Conservation (phyloP, 2,113 vertebrate genomes). For the Panthera leo region DNA sequence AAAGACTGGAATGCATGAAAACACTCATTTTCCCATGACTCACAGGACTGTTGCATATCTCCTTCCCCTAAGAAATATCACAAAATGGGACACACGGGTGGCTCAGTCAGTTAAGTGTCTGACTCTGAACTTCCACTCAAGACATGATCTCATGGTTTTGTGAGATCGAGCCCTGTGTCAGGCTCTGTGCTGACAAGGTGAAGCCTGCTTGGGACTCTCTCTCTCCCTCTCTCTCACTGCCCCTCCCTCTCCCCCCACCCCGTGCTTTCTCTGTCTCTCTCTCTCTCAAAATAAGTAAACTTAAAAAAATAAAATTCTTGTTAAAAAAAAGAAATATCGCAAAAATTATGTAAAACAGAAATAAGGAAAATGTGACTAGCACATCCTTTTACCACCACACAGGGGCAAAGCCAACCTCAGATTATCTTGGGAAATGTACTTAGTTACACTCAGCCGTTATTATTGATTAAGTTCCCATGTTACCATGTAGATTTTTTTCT, state of each 20-base stretch:
- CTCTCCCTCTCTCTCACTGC: too few relatives aligned
- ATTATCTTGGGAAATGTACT: neutral
- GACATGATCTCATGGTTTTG: too few relatives aligned
- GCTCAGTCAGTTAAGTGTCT: too few relatives aligned
- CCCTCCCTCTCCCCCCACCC: too few relatives aligned
- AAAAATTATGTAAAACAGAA: neutral
- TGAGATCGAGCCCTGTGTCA: too few relatives aligned
- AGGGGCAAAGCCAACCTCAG: neutral
- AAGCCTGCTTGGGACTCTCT: too few relatives aligned
- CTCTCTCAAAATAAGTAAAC: too few relatives aligned
- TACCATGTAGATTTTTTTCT: neutral
- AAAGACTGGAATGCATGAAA: neutral
- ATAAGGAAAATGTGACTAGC: neutral
- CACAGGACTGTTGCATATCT: too few relatives aligned
- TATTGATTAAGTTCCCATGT: neutral
- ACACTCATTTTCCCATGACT: neutral
- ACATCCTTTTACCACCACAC: neutral
- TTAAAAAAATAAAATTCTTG: too few relatives aligned
- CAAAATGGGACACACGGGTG: neutral
- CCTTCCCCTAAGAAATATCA: neutral
- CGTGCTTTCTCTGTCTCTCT: too few relatives aligned
- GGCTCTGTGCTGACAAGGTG: too few relatives aligned
- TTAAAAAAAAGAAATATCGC: neutral
- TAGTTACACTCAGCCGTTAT: neutral
- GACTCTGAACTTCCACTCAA: too few relatives aligned